Base-by-base conservation (phyloP, 2,888 invertebrate species). In the Elaeidobius kamerunicus region DNA sequence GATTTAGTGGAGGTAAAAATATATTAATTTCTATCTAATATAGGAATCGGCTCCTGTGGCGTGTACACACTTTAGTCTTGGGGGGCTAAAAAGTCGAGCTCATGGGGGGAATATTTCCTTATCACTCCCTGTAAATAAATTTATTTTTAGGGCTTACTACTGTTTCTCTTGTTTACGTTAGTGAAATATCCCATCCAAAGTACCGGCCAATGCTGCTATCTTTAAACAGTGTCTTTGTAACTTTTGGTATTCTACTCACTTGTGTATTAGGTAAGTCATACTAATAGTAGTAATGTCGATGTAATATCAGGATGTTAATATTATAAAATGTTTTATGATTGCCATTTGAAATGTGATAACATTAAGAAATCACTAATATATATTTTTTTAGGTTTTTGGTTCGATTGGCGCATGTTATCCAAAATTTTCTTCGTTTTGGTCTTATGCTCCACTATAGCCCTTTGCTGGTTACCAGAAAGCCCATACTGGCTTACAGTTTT, bases 141-240 rank as follows among this genome's bases (percentile, higher is more conserved):
- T 28, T 51, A 46, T 32, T 63, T 62, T 51, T 32, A 70, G 80
- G 81, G 47, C 62, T 81, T 50, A 75, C 78, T 12, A 77, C 77
- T 1, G 79, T 76, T 5, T 71, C 73, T 2, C 50, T 80, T 28
- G 76, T 81, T 7, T 82, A 81, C 64, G 78, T 79, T 1, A 77
- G 80, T 28, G 81, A 82, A 69, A 76, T 80, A 20, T 67, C 78
- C 1, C 79, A 80, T 69, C 75, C 78, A 1, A 69, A 69, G 46
- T 70, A 76, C 38, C 68, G 81, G 18, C 75, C 79, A 30, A 78
- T 79, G 76, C 65, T 81, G 15, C 66, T 81, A 4, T 76, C 78
- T 35, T 67, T 79, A 2, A 81, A 79, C 63, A 80, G 80, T 52
- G 76, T 81, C 5, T 79, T 76, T 60, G 79, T 81, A 0, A 77